A percentile compares a stretch with the other conserved stretches of the same genome.
Conservation (phyloP, 2,113 vertebrate species). For the Caloenas nicobarica region DNA sequence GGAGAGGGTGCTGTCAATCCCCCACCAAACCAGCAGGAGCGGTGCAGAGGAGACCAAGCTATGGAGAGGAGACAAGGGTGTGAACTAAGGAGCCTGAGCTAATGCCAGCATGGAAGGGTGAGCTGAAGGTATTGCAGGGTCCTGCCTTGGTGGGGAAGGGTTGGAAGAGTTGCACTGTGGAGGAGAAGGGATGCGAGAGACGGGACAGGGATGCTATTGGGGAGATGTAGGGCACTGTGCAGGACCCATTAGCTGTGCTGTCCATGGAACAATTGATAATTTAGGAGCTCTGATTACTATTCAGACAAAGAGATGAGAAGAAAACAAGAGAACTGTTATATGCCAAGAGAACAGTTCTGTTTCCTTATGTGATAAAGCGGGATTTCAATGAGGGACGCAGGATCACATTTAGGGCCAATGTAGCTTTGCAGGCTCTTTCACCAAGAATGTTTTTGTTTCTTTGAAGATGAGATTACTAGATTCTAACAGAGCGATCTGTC, state of each 20-base stretch:
- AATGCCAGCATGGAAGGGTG: background rate
- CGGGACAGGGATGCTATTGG: background rate
- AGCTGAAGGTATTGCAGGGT: background rate
- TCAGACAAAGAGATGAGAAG: background rate
- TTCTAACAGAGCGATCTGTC: conserved; percentile 50
- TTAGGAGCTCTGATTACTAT: background rate
- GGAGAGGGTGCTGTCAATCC: background rate
- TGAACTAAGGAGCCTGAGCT: background rate
- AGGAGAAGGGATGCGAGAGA: background rate
- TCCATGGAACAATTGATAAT: background rate
- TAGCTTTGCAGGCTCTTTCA: conserved; percentile 27
- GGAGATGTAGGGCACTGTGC: background rate
- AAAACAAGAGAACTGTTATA: background rate
- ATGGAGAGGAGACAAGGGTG: background rate
- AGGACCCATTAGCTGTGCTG: background rate
- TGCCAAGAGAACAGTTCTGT: background rate
- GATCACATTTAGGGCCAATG: background rate
- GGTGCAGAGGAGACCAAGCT: background rate
- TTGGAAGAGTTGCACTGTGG: background rate
- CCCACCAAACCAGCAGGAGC: background rate
- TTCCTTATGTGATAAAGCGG: background rate
- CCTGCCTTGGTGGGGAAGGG: background rate
- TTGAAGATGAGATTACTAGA: conserved; percentile 50
- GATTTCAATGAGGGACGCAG: background rate
- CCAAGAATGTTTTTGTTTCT: conserved; percentile 51